phyloP scores from a whole-genome alignment of 2,888 invertebrate genomes.

The Cephus nigrinus region DNA sequence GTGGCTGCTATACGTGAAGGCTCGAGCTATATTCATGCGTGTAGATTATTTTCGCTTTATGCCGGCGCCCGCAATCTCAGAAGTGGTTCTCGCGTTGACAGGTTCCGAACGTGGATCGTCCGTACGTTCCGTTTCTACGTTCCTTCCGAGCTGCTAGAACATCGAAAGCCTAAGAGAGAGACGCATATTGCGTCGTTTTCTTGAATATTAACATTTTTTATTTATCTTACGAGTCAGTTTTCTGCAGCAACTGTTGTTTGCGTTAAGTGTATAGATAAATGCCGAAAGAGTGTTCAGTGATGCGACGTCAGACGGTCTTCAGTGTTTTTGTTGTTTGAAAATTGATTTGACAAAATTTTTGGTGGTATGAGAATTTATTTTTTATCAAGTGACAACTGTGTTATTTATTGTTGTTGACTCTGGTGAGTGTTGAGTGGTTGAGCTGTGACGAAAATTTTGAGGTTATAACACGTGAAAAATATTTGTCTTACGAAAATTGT shows the following conservation, averaged over 20 bases:
- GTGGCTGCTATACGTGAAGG: constrained; percentile 11
- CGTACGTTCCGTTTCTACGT: not conserved
- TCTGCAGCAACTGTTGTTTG: not conserved
- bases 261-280: not conserved
- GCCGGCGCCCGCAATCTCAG: constrained; percentile 52
- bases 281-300: not conserved
- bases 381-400: not conserved
- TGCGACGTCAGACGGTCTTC: not conserved
- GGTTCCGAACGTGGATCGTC: constrained; percentile 34
- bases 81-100: constrained; percentile 54
- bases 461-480: not conserved
- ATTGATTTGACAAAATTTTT: not conserved
- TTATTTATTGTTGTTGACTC: not conserved
- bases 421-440: not conserved
- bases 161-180: not conserved
- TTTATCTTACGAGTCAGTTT: not conserved
- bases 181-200: not conserved
- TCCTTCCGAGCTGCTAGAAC: not conserved
- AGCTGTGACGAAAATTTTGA: not conserved
- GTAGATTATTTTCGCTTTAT: constrained; percentile 55
- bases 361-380: not conserved
- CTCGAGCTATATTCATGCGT: constrained; percentile 16
- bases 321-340: not conserved
- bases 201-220: not conserved
- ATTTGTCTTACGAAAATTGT: not conserved